phyloP scores from a whole-genome alignment of 2,888 invertebrate species.

The Stenurella melanura region DNA sequence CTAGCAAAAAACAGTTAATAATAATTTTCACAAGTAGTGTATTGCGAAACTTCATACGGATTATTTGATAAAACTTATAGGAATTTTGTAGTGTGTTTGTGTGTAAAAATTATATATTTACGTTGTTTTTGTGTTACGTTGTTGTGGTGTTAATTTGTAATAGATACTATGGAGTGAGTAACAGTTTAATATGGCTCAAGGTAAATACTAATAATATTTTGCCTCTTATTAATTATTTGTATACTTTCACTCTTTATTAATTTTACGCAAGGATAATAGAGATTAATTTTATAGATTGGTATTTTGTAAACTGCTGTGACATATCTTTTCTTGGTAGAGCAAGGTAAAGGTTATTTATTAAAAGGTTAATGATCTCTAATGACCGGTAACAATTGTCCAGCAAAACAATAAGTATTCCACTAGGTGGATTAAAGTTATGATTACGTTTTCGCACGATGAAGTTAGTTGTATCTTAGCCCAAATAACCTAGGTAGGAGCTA shows the following conservation, averaged over 20 bases:
- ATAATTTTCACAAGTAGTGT: neutral
- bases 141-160: neutral
- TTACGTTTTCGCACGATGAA: neutral
- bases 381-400: neutral
- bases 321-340: neutral
- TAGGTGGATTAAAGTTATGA: neutral
- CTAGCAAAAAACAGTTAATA: neutral
- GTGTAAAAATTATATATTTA: neutral
- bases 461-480: neutral
- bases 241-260: neutral
- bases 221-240: neutral
- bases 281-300: neutral
- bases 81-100: neutral
- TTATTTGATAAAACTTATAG: neutral
- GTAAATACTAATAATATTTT: neutral
- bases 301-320: neutral
- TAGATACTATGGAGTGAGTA: neutral
- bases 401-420: neutral
- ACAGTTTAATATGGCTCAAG: neutral
- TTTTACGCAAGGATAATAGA: neutral
- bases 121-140: neutral
- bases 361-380: neutral
- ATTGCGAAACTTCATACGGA: neutral
- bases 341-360: neutral
- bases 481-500: too few relatives aligned